phyloP scores from a whole-genome alignment of 2,113 vertebrate genomes.

The Rutilus rutilus region DNA sequence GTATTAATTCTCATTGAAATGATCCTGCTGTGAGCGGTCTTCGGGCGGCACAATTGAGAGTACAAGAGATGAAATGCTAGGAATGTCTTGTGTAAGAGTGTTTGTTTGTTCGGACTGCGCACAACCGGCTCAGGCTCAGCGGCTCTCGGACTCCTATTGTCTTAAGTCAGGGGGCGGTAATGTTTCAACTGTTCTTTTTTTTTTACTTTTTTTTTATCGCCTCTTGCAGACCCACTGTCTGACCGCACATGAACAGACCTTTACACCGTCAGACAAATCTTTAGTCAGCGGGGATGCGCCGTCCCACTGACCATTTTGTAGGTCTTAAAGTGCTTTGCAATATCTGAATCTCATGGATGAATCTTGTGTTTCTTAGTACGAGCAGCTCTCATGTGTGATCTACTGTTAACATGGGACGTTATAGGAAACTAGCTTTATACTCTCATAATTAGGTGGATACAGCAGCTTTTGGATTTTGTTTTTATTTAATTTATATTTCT shows the following conservation, averaged over 20 bases:
- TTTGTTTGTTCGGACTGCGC: slow-evolving; percentile 27
- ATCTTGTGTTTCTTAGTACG: slow-evolving; percentile 20
- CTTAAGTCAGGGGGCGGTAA: slow-evolving; percentile 26
- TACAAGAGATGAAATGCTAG: background rate
- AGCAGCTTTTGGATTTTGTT: slow-evolving; percentile 5
- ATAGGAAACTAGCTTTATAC: slow-evolving; percentile 20
- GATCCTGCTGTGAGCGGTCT: slow-evolving; percentile 13
- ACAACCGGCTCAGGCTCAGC: slow-evolving; percentile 27
- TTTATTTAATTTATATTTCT: slow-evolving; percentile 44
- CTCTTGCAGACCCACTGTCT: slow-evolving; percentile 9
- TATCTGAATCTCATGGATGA: slow-evolving; percentile 40
- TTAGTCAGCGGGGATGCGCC: background rate
- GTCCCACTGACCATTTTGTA: slow-evolving; percentile 19
- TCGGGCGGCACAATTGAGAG: slow-evolving; percentile 20
- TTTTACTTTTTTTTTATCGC: background rate
- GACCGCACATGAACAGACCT: slow-evolving; percentile 14
- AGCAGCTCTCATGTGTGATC: slow-evolving; percentile 53
- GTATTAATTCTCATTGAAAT: background rate
- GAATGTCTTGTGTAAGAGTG: slow-evolving; percentile 40
- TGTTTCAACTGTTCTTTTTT: background rate
- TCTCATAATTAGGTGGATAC: slow-evolving; percentile 15
- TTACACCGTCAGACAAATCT: background rate
- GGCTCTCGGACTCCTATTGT: slow-evolving; percentile 9
- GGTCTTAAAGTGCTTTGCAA: slow-evolving; percentile 17
- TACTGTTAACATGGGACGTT: slow-evolving; percentile 46